phyloP scores from a whole-genome alignment of 2,797 vertebrate species.

The Falco novaeseelandiae region DNA sequence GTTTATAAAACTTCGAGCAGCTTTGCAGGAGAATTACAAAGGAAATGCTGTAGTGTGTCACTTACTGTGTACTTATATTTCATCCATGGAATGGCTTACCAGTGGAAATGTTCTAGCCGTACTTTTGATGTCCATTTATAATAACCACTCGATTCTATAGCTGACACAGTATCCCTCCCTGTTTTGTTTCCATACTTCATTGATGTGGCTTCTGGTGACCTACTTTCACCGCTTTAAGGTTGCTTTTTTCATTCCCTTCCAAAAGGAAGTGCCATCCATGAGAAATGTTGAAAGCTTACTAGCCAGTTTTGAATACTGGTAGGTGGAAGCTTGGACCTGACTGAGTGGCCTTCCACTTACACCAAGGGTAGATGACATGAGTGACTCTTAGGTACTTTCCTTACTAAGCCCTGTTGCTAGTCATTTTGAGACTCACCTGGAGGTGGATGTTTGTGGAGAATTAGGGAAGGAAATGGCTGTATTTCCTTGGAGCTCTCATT shows the following conservation, averaged over 20 bases:
- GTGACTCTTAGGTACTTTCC: neutral
- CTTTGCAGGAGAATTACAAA: neutral
- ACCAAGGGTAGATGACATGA: rapidly evolving
- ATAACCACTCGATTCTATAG: neutral
- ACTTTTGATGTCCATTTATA: constrained; percentile 1
- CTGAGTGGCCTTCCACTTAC: neutral
- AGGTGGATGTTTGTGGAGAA: neutral
- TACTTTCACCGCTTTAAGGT: neutral
- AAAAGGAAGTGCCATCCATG: neutral
- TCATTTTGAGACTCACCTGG: neutral
- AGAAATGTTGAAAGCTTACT: neutral
- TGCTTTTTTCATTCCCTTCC: neutral
- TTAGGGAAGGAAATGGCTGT: constrained; percentile 12
- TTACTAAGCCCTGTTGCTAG: neutral
- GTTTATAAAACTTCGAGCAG: neutral
- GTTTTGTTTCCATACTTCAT: constrained; percentile 22
- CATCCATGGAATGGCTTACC: neutral
- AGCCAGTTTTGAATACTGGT: neutral
- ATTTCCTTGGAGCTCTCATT: constrained; percentile 6
- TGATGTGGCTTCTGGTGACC: constrained; percentile 50
- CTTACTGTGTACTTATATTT: neutral
- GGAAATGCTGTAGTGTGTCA: neutral
- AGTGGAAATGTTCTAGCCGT: neutral
- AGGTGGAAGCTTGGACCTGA: neutral
- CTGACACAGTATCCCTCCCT: neutral